phyloP scores from a whole-genome alignment of 2,113 vertebrate genomes.

The Osmerus eperlanus region DNA sequence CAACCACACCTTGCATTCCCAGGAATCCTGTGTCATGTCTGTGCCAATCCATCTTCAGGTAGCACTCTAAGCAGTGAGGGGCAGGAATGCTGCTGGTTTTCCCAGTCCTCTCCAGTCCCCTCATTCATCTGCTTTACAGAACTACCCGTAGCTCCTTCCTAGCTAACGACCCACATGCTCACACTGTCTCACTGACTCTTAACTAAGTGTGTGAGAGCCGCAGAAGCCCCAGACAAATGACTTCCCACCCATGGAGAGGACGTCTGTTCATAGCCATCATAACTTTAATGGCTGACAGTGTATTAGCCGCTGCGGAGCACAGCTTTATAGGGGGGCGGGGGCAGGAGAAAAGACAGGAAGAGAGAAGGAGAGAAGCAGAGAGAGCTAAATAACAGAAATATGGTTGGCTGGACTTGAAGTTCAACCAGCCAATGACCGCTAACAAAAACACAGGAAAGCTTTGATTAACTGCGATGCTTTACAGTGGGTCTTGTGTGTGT shows the following conservation, averaged over 20 bases:
- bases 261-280: slow-evolving; percentile 20
- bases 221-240: slow-evolving; percentile 25
- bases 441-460: slow-evolving; percentile 32
- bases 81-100: slow-evolving; percentile 28
- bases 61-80: slow-evolving; percentile 34
- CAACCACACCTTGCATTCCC: slow-evolving; percentile 36
- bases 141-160: slow-evolving; percentile 19
- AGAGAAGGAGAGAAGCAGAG: background rate
- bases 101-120: slow-evolving; percentile 11
- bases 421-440: slow-evolving; percentile 2
- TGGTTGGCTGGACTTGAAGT: slow-evolving; percentile 8
- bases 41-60: slow-evolving; percentile 56
- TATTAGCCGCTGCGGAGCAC: slow-evolving; percentile 13
- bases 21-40: slow-evolving; percentile 52
- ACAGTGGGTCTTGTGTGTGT: slow-evolving; percentile 9
- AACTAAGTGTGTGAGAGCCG: background rate
- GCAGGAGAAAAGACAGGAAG: slow-evolving; percentile 10
- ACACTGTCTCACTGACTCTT: slow-evolving; percentile 24
- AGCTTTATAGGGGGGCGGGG: background rate
- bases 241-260: slow-evolving; percentile 19
- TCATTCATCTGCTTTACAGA: slow-evolving; percentile 26
- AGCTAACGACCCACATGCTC: slow-evolving; percentile 14
- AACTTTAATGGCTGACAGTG: slow-evolving; percentile 22
- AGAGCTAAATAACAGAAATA: slow-evolving; percentile 9
- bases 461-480: slow-evolving; percentile 14